phyloP scores from a whole-genome alignment of 2,113 vertebrate species.

The Empidonax traillii region DNA sequence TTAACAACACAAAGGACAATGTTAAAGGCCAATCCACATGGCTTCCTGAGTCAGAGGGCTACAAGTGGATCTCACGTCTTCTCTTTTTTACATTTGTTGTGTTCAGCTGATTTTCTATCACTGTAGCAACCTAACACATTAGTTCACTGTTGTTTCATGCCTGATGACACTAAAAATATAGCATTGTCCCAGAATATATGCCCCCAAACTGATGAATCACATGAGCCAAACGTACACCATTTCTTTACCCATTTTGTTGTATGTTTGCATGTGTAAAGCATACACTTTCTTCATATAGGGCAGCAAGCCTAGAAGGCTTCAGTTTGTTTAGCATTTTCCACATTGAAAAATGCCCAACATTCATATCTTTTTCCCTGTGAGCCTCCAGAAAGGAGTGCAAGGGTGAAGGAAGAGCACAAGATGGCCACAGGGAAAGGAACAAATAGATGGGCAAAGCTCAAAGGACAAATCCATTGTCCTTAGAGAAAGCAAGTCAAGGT shows the following conservation, averaged over 20 bases:
- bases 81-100: not conserved
- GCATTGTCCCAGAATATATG: not conserved
- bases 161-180: not conserved
- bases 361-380: not conserved
- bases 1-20: not conserved
- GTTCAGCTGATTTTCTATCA: not conserved
- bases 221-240: not conserved
- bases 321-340: not conserved
- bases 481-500: not conserved
- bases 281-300: not conserved
- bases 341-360: not conserved
- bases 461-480: not conserved
- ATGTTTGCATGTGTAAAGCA: not conserved
- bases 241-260: not conserved
- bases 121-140: not conserved
- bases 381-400: not conserved
- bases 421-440: not conserved
- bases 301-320: not conserved
- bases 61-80: not conserved
- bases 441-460: not conserved
- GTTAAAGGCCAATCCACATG: not conserved
- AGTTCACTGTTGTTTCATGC: not conserved
- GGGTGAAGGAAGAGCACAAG: not conserved
- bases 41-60: not conserved
- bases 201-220: not conserved